Base-by-base conservation (phyloP, 2,113 vertebrate species). In the Oreotrochilus melanogaster region DNA sequence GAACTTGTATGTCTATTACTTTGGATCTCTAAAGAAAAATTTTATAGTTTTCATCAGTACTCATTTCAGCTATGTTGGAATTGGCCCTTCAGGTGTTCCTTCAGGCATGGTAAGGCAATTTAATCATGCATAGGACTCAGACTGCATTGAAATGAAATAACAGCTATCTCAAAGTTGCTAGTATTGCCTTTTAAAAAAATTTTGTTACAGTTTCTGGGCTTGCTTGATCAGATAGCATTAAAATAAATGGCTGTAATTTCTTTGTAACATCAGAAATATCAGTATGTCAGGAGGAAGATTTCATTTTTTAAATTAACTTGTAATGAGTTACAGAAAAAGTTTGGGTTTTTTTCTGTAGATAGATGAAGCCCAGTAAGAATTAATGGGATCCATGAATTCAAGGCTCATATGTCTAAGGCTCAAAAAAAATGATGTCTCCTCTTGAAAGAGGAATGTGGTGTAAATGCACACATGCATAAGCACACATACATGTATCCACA, bases 111-210 rank as follows among this genome's bases (percentile, higher is more conserved):
- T 69, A 90, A 92, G 12, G 74, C 28, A 86, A 80, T 78, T 76
- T 66, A 10, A 1, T 54, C 60, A 83, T 54, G 31, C 28, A 54
- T 50, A 80, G 24, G 65, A 73, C n/a, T 88, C 86, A 66, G 45
- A 88, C 11, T 71, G 10, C 33, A 51, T 35, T 78, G 75, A 94
- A 96, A 95, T 67, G 11, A 94, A 94, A 35, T 85, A 92, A 67
- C 27, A 73, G 22, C 43, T 93, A 15, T 86, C 71, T 94, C 16
- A 67, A 85, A 88, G 33, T 23, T 86, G 47, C 39, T 86, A 91
- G 61, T 61, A 78, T 54, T 11, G n/a, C n/a, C n/a, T n/a, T n/a
- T n/a, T n/a, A n/a, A n/a, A n/a, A n/a, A n/a, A n/a, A n/a, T n/a
- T 92, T 85, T 62, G 24, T 74, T 45, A 48, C 27, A 35, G 24